Conservation (phyloP, 1,140 invertebrate genomes). For the Drosophila melanogaster region DNA sequence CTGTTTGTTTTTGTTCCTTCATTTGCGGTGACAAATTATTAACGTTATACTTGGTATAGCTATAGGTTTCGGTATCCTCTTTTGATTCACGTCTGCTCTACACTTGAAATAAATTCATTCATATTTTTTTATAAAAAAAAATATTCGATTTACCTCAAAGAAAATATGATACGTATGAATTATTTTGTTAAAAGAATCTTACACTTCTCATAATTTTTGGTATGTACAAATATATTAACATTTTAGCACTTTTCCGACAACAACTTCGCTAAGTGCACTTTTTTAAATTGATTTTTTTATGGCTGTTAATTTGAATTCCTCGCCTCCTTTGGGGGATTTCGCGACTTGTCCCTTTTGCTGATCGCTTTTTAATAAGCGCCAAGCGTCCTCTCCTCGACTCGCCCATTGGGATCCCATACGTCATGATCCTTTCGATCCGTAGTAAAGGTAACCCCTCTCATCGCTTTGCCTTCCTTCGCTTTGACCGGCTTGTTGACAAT, state of each 20-base stretch:
- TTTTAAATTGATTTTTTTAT: slow-evolving; percentile 82
- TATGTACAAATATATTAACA: no score
- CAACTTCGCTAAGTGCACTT: slow-evolving; percentile 23
- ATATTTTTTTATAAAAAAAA: no score
- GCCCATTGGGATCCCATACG: slow-evolving; percentile 7
- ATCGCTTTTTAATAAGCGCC: slow-evolving; percentile 75
- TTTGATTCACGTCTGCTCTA: background rate
- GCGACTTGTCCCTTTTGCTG: slow-evolving; percentile 41
- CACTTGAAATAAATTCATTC: background rate
- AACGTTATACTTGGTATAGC: slow-evolving; percentile 47
- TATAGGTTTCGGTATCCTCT: slow-evolving; percentile 59
- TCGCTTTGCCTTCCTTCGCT: slow-evolving; percentile 14
- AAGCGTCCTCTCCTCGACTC: slow-evolving; percentile 47
- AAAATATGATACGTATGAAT: no score
- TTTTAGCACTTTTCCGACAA: no score
- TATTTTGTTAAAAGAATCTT: no score
- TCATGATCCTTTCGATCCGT: slow-evolving; percentile 24
- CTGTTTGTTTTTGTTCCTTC: slow-evolving; percentile 82
- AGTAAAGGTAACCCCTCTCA: background rate
- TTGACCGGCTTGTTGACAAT: slow-evolving; percentile 75
- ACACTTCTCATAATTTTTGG: no score
- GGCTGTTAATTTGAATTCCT: slow-evolving; percentile 74
- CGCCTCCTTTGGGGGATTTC: slow-evolving; percentile 26
- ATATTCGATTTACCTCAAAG: no score
- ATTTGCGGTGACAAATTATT: slow-evolving; percentile 82